Evolutionary conservation across 2,113 vertebrate species (phyloP), one percentile per base, ranked within the genome.

Genomic region (Stigmatopora argus): DNA sequence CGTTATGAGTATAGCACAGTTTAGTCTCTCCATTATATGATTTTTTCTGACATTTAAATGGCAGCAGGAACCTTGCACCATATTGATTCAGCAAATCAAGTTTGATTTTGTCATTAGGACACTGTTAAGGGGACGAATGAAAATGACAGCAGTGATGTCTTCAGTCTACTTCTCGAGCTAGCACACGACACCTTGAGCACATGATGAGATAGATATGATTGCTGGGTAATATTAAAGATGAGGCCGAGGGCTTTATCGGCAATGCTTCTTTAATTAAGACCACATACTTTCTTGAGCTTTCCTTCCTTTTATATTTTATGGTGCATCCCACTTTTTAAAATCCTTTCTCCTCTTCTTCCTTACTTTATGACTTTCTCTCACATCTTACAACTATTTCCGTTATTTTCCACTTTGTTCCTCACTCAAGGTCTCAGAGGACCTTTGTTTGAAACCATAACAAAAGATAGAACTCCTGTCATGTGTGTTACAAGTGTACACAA

Each of bases 401-500:
- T 35, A 23, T 35, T 55, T 71, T 80, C 68, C 74, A 64, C 73
- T 44, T 41, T 53, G 70, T 78, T 76, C 70, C 65, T 58, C 21
- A 80, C 72, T 86, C 70, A 82, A 63, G 60, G 69, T 62, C 87
- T 82, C 84, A 19, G 62, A 83, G 80, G 86, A 81, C 53, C 41
- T 71, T 2, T 3, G 49, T 80, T 72, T 75, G 63, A 87, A 88
- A 89, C 86, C 83, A 80, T 86, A 88, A 70, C 72, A 46, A 74
- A 75, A 78, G 82, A 31, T 31, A 78, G 82, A 73, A 71, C 61
- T 67, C 53, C 60, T 41, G 6, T 66, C 6, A 72, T 65, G 69
- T 77, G 83, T 86, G 78, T 74, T 66, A 72, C 44, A 52, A 49
- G 70, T 79, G 58, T 75, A 69, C 68, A 65, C 62, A 71, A 63